Base-by-base conservation (phyloP, 1,140 invertebrate species). In the Pseudomyrmex cubaensis region DNA sequence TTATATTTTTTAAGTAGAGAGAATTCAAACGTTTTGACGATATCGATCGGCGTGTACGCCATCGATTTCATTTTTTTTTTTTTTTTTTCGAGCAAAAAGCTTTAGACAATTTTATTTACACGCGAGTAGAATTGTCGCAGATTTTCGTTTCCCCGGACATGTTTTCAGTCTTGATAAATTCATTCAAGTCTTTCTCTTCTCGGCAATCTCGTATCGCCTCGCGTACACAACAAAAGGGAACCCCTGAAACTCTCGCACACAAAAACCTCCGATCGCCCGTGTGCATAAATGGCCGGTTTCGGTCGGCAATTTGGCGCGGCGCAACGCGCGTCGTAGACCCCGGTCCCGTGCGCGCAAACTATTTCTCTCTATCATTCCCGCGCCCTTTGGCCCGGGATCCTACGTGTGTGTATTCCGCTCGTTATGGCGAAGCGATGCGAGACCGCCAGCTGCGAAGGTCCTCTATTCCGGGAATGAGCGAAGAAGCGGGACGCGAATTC, bases 401-500 rank as follows among this genome's bases (percentile, higher is more conserved):
- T 66, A 2, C 61, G 20, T 25, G 10, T 52, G 13, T 52, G 17
- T 17, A n/a, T 48, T 22, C 5, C 82, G 54, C 54, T 63, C 52
- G 48, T 87, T 82, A 76, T 66, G 20, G 76, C 56, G 83, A 88
- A 35, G 25, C 70, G 83, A 88, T 77, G 64, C 73, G 82, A 82
- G 76, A 82, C 87, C 35, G 86, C 76, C 83, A 83, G 83, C 77
- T 83, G 77, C 76, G 64, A 88, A 85, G 62, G 66, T 75, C 35
- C 61, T 86, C 66, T 83, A 73, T 88, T 88, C 78, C 83, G 22
- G 59, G 87, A 89, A 85, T 83, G 74, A 75, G 52, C 72, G 72
- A 66, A 82, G 67, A 88, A 83, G 83, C 67, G 59, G 82, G 50
- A 84, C 72, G 84, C 87, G 87, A 83, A 85, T 89, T 88, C 85